Base-by-base conservation (phyloP, 2,888 invertebrate genomes). In the Vesta saturnalis region DNA sequence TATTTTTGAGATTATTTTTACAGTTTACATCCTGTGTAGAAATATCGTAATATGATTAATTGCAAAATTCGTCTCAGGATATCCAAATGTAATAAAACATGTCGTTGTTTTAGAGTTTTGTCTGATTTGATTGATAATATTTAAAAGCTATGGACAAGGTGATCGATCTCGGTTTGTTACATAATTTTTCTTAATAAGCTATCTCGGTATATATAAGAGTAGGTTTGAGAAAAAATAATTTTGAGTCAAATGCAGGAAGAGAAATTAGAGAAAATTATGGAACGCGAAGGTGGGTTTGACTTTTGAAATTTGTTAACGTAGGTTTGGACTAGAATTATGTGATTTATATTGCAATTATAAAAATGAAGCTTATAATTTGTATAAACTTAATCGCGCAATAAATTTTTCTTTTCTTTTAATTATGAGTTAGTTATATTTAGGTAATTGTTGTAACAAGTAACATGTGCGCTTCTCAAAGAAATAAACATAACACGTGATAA, bases 401-500 rank as follows among this genome's bases (percentile, higher is more conserved):
- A 43, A 43, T 43, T 43, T 43, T 43, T 43, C n/a, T 47, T 6
- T 6, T 15, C 15, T 15, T 15, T 8, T 15, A 6, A 16, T 16
- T 6, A 8, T 15, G 47, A 15, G 15, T 5, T 16, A 8, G 6
- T 15, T 23, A 23, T 23, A 23, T 47, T 15, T 47, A 16, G 15
- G 47, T 16, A 47, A 47, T 47, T 47, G 47, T 19, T 15, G 18
- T 52, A 19, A 52, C 18, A 47, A 21, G 52, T 52, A 21, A 52
- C 69, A 65, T 65, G 57, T 68, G 65, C 52, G 18, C 39, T 39
- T 58, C 57, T 39, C 57, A 22, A 61, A 67, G 71, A 75, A 73
- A 71, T 64, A 69, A 75, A 73, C 64, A 72, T 65, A 64, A 65
- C 74, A 76, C 73, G 74, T 76, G 76, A 75, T 76, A 72, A 64